These are phyloP conservation scores for Sphaeramia orbicularis DNA, from an alignment of 2,797 vertebrate species.

Conservation along the genomic window DNA sequence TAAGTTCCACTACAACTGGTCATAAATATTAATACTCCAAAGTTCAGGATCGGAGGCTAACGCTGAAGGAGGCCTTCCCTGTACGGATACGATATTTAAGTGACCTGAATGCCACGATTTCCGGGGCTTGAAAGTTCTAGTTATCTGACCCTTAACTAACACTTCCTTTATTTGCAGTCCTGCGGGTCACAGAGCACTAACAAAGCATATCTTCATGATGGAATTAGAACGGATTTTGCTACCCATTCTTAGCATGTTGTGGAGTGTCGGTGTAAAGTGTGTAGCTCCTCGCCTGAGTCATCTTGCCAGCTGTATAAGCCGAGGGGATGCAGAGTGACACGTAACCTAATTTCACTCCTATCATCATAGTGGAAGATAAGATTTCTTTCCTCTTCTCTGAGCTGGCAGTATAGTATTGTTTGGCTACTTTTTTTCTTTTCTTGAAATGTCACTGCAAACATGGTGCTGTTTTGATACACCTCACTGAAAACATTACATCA, in stretches of 20 bases:
- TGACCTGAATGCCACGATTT: conserved; percentile 11
- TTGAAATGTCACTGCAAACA: not conserved
- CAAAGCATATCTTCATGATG: conserved; percentile 42
- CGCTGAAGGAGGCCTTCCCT: not conserved
- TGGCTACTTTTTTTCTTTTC: not conserved
- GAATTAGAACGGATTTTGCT: conserved; percentile 15
- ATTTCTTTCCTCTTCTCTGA: conserved; percentile 2
- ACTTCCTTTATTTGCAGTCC: conserved; percentile 32
- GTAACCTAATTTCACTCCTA: conserved; percentile 36
- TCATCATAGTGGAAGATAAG: conserved; percentile 20
- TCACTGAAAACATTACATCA: not conserved
- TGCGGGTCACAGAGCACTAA: conserved; percentile 33
- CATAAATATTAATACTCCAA: no score
- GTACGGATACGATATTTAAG: not conserved
- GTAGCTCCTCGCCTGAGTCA: conserved; percentile 19
- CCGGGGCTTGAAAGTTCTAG: conserved; percentile 23
- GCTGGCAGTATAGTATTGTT: not conserved
- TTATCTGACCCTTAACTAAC: conserved; percentile 29
- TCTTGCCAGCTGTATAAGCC: conserved; percentile 20
- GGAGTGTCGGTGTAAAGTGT: conserved; percentile 19
- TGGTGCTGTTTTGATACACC: not conserved
- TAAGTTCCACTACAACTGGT: no score
- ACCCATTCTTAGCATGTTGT: conserved; percentile 16
- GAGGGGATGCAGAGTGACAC: conserved; percentile 23
- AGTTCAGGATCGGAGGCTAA: not conserved